These are phyloP conservation scores for Branchinecta lindahli DNA, from an alignment of 1,140 invertebrate species.

Conservation along the genomic window DNA sequence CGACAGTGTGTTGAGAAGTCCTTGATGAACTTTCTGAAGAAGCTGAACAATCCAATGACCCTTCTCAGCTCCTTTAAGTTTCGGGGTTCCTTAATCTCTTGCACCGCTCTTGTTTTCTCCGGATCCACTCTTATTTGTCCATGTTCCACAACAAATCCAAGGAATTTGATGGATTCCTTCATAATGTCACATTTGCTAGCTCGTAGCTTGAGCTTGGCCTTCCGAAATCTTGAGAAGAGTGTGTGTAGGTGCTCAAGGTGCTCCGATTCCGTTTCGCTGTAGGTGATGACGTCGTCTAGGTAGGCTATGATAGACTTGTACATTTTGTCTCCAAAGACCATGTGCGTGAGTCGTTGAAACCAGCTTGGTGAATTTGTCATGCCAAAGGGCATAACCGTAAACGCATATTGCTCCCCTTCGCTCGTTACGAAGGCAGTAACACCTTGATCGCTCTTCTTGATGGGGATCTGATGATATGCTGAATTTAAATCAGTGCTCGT, in stretches of 20 bases:
- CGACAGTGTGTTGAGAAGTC: neutral
- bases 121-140: neutral
- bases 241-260: neutral
- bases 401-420: slow-evolving; percentile 23
- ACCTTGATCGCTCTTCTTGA: slow-evolving; percentile 22
- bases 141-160: neutral
- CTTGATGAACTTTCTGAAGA: neutral
- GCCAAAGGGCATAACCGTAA: slow-evolving; percentile 29
- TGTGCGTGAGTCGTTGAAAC: slow-evolving; percentile 25
- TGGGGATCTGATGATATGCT: slow-evolving; percentile 31
- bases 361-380: slow-evolving; percentile 30
- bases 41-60: neutral
- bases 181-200: neutral
- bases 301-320: slow-evolving; percentile 16
- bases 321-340: slow-evolving; percentile 22
- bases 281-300: neutral
- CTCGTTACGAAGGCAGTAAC: slow-evolving; percentile 22
- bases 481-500: slow-evolving; percentile 25
- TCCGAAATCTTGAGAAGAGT: neutral
- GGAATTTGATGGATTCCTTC: neutral
- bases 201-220: neutral
- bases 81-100: neutral
- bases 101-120: neutral
- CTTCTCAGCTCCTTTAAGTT: neutral
- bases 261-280: neutral